phyloP scores from a whole-genome alignment of 2,797 vertebrate genomes.

The Fistularia commersonii region DNA sequence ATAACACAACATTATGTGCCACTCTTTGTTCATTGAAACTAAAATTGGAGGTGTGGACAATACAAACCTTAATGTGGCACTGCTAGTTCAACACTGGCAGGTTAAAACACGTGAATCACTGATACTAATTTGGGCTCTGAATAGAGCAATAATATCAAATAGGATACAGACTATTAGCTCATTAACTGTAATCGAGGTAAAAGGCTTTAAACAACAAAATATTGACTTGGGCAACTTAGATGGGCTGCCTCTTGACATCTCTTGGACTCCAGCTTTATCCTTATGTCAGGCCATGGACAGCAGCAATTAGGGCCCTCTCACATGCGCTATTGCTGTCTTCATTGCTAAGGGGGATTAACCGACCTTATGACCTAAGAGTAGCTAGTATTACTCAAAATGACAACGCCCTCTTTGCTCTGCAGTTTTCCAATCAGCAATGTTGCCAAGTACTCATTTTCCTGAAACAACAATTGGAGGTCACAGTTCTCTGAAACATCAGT shows the following conservation, averaged over 20 bases:
- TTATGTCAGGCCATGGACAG: conserved; percentile 34
- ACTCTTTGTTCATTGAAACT: too few relatives aligned
- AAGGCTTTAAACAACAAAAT: too few relatives aligned
- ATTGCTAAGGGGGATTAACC: conserved; percentile 60
- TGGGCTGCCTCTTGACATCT: conserved; percentile 6
- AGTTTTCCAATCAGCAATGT: conserved; percentile 57
- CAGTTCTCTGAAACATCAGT: conserved; percentile 53
- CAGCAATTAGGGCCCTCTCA: conserved; percentile 33
- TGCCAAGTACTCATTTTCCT: conserved; percentile 30
- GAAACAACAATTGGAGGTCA: conserved; percentile 50
- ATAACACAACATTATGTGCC: too few relatives aligned
- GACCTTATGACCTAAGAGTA: conserved; percentile 47
- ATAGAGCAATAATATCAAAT: too few relatives aligned
- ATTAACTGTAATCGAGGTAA: too few relatives aligned
- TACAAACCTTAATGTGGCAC: too few relatives aligned
- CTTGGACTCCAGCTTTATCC: conserved; percentile 26
- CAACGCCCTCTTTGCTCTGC: conserved; percentile 38
- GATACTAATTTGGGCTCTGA: too few relatives aligned
- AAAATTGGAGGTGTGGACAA: too few relatives aligned
- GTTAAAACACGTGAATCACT: too few relatives aligned
- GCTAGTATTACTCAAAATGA: conserved; percentile 56
- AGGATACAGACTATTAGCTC: too few relatives aligned
- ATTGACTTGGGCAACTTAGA: too few relatives aligned
- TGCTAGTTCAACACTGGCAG: too few relatives aligned
- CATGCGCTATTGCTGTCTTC: conserved; percentile 43